Evolutionary conservation across 2,888 invertebrate species (phyloP), one percentile per base, ranked within the genome.

Genomic region (Cloeon dipterum): DNA sequence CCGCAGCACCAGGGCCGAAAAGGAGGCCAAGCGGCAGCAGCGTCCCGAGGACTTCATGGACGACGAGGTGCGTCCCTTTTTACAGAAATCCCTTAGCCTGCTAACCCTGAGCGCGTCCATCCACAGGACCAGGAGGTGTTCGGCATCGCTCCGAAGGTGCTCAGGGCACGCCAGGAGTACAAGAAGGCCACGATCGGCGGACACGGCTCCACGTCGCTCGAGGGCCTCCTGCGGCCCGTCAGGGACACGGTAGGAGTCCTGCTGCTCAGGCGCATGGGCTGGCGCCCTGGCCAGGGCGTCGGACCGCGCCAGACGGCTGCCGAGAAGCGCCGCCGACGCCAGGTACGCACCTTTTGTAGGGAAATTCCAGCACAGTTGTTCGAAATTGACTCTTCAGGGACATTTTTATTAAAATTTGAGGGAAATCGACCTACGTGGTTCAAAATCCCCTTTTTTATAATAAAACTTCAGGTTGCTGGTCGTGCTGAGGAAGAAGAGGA

Each of bases 21-120:
- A 76, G 46, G 66, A 68, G 0, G 58, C 57, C 35, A 54, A 51
- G 8, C 45, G 43, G 21, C 49, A 64, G 26, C 81, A 79, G 53
- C 66, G 64, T 43, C 82, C 91, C 0, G 79, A 88, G 54, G 93
- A 96, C 59, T 98, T 82, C 50, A 98, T 98, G 98, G 98, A 98
- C 54, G 85, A 86, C 10, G 98, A 98, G 56, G 68, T 68, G 46
- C 38, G 40, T 40, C 18, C 10, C 21, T 11, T 29, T 2, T 10
- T 2, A 29, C 13, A 16, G 5, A 3, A 29, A 8, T 29, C 16
- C 7, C 16, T 23, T 23, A 11, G 14, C 29, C 13, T 2, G 3
- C 2, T 3, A 10, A 17, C 13, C 14, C 10, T 29, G 14, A 7
- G 10, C 25, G n/a, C 25, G 11, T n/a, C n/a, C 11, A 11, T 7